A percentile compares a stretch with the other conserved stretches of the same genome.
Conservation (phyloP, 92 coral and sea anemone species). For the Porites rus region DNA sequence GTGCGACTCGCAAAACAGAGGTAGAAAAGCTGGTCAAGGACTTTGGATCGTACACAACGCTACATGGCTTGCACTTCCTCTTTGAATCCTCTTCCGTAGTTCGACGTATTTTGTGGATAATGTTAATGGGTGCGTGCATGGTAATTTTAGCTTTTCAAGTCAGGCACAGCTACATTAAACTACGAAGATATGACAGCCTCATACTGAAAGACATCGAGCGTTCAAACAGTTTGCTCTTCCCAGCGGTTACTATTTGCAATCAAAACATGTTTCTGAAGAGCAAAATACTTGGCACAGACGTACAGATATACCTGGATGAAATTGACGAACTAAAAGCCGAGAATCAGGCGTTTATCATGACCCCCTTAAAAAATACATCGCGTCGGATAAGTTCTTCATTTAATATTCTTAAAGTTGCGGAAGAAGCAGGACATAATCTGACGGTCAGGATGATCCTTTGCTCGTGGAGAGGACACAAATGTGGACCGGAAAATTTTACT, state of each 20-base stretch:
- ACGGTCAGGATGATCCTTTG: constrained; percentile 53
- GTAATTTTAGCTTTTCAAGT: constrained; percentile 20
- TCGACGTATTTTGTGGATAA: constrained; percentile 54
- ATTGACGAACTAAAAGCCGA: constrained; percentile 8
- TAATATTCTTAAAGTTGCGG: constrained; percentile 43
- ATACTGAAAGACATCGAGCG: constrained; percentile 18
- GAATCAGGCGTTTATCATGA: neutral
- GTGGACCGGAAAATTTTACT: constrained; percentile 69
- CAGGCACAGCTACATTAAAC: constrained; percentile 25
- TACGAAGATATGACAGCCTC: constrained; percentile 28
- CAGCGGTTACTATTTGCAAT: constrained; percentile 65
- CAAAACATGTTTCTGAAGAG: constrained; percentile 59
- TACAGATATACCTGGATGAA: constrained; percentile 48
- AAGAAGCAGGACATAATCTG: constrained; percentile 65
- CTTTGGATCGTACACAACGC: constrained; percentile 53
- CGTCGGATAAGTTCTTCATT: constrained; percentile 34
- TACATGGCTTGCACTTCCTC: constrained; percentile 69
- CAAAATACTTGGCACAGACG: constrained; percentile 56
- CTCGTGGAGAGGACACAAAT: constrained; percentile 61
- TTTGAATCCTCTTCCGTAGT: neutral
- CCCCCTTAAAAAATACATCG: neutral
- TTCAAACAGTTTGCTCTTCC: constrained; percentile 39
- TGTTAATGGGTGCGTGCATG: constrained; percentile 26
- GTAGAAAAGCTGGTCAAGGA: neutral
- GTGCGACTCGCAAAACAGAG: neutral